A percentile compares a stretch with the other conserved stretches of the same genome.
Conservation (phyloP, 1,140 invertebrate genomes). For the Sesamia nonagrioides region DNA sequence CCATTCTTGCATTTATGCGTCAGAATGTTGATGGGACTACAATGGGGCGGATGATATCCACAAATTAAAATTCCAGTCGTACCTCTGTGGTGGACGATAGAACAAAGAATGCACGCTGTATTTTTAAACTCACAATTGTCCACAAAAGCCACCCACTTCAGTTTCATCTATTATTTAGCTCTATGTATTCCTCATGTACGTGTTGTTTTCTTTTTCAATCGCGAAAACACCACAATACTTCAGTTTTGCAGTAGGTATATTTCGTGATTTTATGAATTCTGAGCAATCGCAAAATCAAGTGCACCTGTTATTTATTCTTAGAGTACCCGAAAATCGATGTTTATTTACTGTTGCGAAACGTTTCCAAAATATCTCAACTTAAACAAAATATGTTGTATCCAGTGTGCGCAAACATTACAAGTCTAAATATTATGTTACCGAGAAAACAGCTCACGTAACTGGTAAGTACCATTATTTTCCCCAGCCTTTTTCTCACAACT, state of each 20-base stretch:
- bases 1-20: constrained; percentile 13
- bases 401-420: constrained; percentile 1
- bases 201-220: neutral
- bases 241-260: no score
- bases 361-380: constrained; percentile 2
- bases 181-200: neutral
- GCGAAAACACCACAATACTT: neutral
- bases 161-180: constrained; percentile 43
- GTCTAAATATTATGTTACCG: neutral
- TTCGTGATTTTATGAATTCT: neutral
- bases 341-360: constrained; percentile 1
- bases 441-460: constrained; percentile 12
- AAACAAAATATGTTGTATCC: neutral
- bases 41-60: constrained; percentile 36
- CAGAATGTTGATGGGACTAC: constrained; percentile 39
- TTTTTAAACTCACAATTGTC: constrained; percentile 29
- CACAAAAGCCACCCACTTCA: constrained; percentile 31
- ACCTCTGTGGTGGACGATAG: constrained; percentile 29
- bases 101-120: constrained; percentile 47
- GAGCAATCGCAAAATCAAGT: neutral
- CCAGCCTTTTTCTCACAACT: neutral
- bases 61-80: constrained; percentile 49
- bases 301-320: neutral
- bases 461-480: neutral
- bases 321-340: neutral